Evolutionary conservation across 2,113 vertebrate species (phyloP).

Genomic region (Cygnus buccinator): DNA sequence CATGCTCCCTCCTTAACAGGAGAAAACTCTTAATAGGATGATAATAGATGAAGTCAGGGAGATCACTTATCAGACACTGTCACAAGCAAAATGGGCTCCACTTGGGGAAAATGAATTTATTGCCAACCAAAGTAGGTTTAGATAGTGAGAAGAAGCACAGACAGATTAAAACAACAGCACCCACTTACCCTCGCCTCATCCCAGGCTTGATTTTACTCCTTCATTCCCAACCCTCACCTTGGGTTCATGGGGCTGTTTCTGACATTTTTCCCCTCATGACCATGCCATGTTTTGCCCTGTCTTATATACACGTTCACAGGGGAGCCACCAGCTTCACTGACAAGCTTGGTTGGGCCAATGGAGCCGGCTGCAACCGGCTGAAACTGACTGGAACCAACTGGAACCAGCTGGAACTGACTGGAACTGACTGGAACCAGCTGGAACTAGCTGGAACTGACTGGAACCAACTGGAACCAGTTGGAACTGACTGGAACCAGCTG

Average conservation of each 20-base stretch:
- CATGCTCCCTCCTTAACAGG: background rate
- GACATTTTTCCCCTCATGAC: background rate
- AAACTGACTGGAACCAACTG: background rate
- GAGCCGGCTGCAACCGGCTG: background rate
- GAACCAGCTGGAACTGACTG: background rate
- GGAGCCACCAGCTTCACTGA: rapidly evolving
- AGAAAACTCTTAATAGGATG: background rate
- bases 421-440: no score
- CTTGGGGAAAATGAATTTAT: background rate
- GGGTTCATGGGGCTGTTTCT: background rate
- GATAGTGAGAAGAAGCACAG: background rate
- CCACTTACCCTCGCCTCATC: background rate
- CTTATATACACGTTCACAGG: background rate
- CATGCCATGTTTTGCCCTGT: background rate
- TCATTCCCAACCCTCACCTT: background rate
- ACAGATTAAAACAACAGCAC: background rate
- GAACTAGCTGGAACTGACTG: background rate
- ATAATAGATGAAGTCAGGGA: background rate
- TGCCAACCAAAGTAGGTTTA: background rate
- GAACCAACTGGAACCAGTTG: no score
- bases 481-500: background rate
- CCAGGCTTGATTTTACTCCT: background rate
- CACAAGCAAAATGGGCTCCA: background rate
- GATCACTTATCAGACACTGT: background rate
- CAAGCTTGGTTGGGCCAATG: no score